Evolutionary conservation across 2,797 vertebrate species (phyloP), one percentile per base, ranked within the genome.

Genomic region (Coregonus sp.): DNA sequence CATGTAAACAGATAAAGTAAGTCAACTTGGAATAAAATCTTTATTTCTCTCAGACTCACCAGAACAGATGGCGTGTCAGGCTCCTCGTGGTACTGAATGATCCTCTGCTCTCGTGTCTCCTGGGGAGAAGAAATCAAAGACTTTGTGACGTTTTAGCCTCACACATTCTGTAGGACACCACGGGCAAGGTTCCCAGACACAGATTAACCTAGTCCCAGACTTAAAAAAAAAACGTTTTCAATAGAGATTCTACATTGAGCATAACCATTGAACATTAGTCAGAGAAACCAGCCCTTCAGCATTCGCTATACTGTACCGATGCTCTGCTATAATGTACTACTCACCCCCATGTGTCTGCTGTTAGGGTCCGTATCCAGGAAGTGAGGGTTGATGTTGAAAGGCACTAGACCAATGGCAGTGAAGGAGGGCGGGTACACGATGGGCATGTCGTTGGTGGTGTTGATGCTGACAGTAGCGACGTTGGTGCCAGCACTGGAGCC

Each of bases 361-460:
- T 83, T 86, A 66, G 83, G 82, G 79, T 96, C 94, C 4, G 92
- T 11, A 74, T 97, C 96, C 87, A 96, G 86, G 86, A 92, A 97
- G 89, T 97, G 96, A 0, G 96, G 96, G 85, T 97, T 97, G 80
- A 97, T 96, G 89, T 97, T 97, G 88, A 97, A 97, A 78, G 96
- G 95, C 59, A 97, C 93, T 78, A 97, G 92, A 78, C 93, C 94
- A 35, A 97, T 91, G 81, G 95, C 96, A 16, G 88, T 56, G 80
- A 97, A 92, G 73, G 94, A 93, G 29, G 95, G 95, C 1, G 95
- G 96, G 82, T 85, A 96, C 81, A 96, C 95, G 77, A 96, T 96
- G 76, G 96, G 96, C 95, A 97, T 97, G 91, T 97, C 96, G 70
- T 97, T 97, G 84, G 95, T 97, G 81, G 96, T 97, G 87, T 81